Conservation (phyloP, 1,140 invertebrate species). For the Monochamus saltuarius region DNA sequence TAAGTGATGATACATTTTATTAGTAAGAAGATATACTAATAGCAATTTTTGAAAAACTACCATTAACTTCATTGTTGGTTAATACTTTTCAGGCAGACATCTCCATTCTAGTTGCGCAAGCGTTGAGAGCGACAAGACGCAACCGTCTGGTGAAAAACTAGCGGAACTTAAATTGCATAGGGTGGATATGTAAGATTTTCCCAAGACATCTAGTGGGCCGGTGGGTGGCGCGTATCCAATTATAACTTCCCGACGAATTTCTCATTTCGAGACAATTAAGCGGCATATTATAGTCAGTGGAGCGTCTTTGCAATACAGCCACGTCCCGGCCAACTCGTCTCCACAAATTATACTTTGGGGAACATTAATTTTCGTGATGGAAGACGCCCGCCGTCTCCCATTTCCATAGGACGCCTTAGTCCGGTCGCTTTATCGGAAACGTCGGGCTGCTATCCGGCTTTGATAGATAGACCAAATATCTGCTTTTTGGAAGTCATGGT, state of each 20-base stretch:
- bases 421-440: background rate
- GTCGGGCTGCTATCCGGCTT: no score
- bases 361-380: constrained; percentile 56
- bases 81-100: background rate
- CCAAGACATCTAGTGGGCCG: constrained; percentile 33
- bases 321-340: constrained; percentile 40
- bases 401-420: background rate
- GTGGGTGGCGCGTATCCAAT: constrained; percentile 50
- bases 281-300: constrained; percentile 53
- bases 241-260: constrained; percentile 55
- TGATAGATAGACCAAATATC: no score
- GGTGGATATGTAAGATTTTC: constrained; percentile 37
- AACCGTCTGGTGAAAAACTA: background rate
- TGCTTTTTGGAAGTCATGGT: no score
- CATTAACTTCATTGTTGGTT: background rate
- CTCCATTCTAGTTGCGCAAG: background rate
- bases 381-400: constrained; percentile 31
- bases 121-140: background rate
- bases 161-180: constrained; percentile 19
- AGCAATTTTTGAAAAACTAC: no score
- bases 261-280: constrained; percentile 56
- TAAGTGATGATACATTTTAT: background rate
- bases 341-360: constrained; percentile 55
- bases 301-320: constrained; percentile 50
- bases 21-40: background rate